Evolutionary conservation across 2,797 vertebrate genomes (phyloP), one percentile per base, ranked within the genome.

Genomic region (Pagetopsis macropterus): DNA sequence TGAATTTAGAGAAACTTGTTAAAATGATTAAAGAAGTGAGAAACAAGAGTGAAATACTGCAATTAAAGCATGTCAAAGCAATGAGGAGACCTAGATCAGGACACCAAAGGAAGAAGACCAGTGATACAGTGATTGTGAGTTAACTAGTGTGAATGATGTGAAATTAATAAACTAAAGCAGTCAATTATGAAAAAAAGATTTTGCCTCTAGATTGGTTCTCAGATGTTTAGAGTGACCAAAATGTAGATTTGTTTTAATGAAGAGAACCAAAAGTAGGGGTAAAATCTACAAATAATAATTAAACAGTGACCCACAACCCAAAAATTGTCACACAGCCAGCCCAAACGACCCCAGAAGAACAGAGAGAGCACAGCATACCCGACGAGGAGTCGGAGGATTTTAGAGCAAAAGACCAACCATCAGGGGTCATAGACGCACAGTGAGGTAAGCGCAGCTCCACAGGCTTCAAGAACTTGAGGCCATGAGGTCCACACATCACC

Each of bases 391-490:
- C 98, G 95, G 98, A 99, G 95, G 97, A 99, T 98, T 99, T 99
- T 97, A 99, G 98, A 99, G 98, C 98, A 98, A 99, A 99, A 99
- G 98, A 99, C 98, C 98, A 99, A 99, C 98, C 98, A 97, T 99
- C 98, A 97, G 98, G 98, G 95, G 98, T 99, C 98, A 99, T 99
- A 92, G 98, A 99, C 96, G 98, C 98, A 98, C 98, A 99, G 89
- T 99, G 98, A 95, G 98, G 98, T 84, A 99, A 90, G 93, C 98
- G 98, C 31, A 99, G 98, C 95, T 99, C 98, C 96, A 99, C 98
- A 0, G 98, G 98, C 94, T 99, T 99, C 96, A 96, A 94, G 94
- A 99, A 99, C 95, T 99, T 99, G 85, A 99, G 96, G 91, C 98
- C 98, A 52, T 99, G 98, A 88, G 98, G 98, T 89, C 98, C 98